Evolutionary conservation across 2,888 invertebrate genomes (phyloP).

Genomic region (Cheilosia urbana): DNA sequence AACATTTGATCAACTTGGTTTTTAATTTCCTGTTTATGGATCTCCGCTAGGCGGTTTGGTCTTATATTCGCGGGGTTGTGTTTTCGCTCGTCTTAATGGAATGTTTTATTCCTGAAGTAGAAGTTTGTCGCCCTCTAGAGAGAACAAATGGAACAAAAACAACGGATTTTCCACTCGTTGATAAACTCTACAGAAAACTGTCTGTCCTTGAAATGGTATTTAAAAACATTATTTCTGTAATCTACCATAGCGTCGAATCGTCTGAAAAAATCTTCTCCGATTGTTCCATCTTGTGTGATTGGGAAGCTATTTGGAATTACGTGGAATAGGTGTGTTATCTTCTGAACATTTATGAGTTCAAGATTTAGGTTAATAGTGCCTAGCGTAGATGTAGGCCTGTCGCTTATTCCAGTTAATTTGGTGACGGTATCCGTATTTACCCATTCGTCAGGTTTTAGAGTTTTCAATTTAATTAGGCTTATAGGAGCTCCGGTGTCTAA

Average conservation of each 20-base stretch:
- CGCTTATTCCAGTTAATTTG: slow-evolving; percentile 2
- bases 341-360: not conserved
- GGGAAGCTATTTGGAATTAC: slow-evolving; percentile 12
- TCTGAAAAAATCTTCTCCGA: slow-evolving; percentile 6
- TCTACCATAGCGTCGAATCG: not conserved
- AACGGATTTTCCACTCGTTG: too few relatives aligned
- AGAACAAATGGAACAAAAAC: too few relatives aligned
- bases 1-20: too few relatives aligned
- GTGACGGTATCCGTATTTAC: slow-evolving; percentile 8
- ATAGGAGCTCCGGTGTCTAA: slow-evolving; percentile 10
- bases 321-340: slow-evolving; percentile 3
- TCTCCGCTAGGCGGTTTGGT: too few relatives aligned
- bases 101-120: too few relatives aligned
- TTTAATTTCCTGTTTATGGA: too few relatives aligned
- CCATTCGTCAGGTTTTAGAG: not conserved
- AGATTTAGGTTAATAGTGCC: not conserved
- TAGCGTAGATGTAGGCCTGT: not conserved
- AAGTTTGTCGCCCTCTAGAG: too few relatives aligned
- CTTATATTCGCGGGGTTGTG: too few relatives aligned
- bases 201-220: too few relatives aligned
- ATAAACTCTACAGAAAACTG: not conserved
- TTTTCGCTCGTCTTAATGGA: too few relatives aligned
- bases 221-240: not conserved
- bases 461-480: slow-evolving; percentile 1
- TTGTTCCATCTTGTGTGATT: slow-evolving; percentile 1